Evolutionary conservation across 2,888 invertebrate genomes (phyloP).

Genomic region (Romanomermis culicivorax): DNA sequence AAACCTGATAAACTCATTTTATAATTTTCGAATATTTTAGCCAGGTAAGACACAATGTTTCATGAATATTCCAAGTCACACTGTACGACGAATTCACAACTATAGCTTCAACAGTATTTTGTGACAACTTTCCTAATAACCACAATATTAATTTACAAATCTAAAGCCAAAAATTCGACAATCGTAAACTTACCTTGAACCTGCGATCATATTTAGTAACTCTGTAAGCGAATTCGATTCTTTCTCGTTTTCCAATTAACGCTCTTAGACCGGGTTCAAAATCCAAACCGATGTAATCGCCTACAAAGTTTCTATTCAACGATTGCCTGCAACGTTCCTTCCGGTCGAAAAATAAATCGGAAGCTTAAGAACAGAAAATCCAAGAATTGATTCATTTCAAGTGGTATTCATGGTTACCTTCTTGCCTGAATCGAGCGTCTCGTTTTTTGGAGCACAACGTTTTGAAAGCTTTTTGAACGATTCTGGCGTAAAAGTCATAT

Average conservation of each 20-base stretch:
- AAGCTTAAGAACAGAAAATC: constrained; percentile 25
- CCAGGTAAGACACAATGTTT: not conserved
- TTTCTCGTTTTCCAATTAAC: constrained; percentile 42
- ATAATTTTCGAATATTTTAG: no score
- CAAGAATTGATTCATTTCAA: not conserved
- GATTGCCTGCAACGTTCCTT: constrained; percentile 43
- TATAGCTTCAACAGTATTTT: no score
- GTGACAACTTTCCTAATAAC: no score
- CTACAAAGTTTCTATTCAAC: constrained; percentile 44
- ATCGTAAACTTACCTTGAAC: no score
- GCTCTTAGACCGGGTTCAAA: constrained; percentile 38
- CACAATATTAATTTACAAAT: no score
- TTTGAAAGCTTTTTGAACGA: constrained; percentile 46
- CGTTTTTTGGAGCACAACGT: constrained; percentile 41
- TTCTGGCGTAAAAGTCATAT: constrained; percentile 43
- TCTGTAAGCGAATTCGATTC: constrained; percentile 43
- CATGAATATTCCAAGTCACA: no score
- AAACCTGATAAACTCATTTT: no score
- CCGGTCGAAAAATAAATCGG: constrained; percentile 35
- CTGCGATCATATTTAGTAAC: constrained; percentile 45
- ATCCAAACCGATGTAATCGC: constrained; percentile 47
- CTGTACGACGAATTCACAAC: no score
- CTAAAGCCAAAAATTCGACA: no score
- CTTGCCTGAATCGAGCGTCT: constrained; percentile 39
- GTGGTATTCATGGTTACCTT: constrained; percentile 28